Base-by-base conservation (phyloP, 2,797 vertebrate species). In the Centropyge bicolor region DNA sequence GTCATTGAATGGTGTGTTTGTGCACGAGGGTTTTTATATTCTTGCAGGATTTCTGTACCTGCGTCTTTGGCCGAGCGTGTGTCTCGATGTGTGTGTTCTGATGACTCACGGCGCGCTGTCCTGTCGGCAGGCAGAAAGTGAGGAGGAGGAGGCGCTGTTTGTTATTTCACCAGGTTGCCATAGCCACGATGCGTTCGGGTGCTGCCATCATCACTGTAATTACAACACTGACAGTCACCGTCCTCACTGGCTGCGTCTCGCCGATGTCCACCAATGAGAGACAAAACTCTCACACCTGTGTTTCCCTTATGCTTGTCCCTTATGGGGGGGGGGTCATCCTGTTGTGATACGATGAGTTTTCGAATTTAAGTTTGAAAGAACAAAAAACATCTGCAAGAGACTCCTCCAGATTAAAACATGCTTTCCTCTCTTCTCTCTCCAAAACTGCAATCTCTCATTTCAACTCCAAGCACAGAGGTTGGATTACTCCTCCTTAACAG, bases 61-160 rank as follows among this genome's bases (percentile, higher is more conserved):
- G 60, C 57, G 76, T 74, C 76, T 76, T 78, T 72, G 64, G 70
- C 83, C 2, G 41, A 35, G 54, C 40, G 54, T 81, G 86, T 57
- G 74, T 72, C 75, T 85, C 78, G 81, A 59, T 89, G 87, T 90
- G 90, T 88, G 88, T 90, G 91, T 90, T 88, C 91, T 56, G 90
- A 89, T 95, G 94, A 95, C 87, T 95, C 94, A 94, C 31, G 12
- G 70, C 40, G 66, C 77, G 75, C 86, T 83, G 88, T 91, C 88
- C 83, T 88, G 88, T 87, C 82, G 81, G 79, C 86, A 88, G 87
- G 84, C 89, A 87, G 84, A 94, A 85, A 91, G 89, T 59, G 74
- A 86, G 88, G 90, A 94, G 89, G 91, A 89, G 89, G 91, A 89
- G 92, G 93, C 81, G 73, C 85, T 95, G 94, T 95, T 96, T 95